Base-by-base conservation (phyloP, 1,140 invertebrate species). In the Meloidogyne floridensis region DNA sequence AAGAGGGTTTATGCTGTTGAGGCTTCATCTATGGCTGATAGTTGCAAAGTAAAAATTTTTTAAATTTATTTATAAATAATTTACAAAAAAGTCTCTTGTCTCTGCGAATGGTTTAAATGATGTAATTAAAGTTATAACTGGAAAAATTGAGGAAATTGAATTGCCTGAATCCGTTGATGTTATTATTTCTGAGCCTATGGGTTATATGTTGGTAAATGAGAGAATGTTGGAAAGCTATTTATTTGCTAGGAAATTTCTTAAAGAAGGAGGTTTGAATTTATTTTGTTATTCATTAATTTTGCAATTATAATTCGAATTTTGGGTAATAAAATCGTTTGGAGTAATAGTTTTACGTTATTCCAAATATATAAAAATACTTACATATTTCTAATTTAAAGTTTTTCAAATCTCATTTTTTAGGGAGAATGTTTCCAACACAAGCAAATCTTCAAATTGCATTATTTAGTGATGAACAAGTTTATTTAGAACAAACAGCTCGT, bases 141-240 rank as follows among this genome's bases (percentile, higher is more conserved):
- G 97, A 8, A 99, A 99, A 93, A 96, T 99, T 85, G 97, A 99
- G 92, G 97, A 99, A 92, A 95, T 99, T 72, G 94, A 95, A 81
- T 91, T 99, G 81, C 96, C 96, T 6, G 96, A 98, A 91, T 53
- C 93, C 93, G 87, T 96, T 13, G 97, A 99, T 92, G 93, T 97
- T 51, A 98, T 99, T 87, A 96, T 99, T 82, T 98, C 96, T 9
- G 97, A 99, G 91, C 97, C 97, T 0, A 99, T 99, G 97, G 97
- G 97, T 47, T 99, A 99, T 89, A 99, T 99, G 97, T 92, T 99
- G 11, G 98, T 98, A 89, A 99, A 99, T 91, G 97, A 99, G 91
- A 93, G 97, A 85, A 99, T 99, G 97, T 92, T 99, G 82, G 97
- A 99, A 92, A 98, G 96, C 6, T 99, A 97, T 92, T 91, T 99